Conservation (phyloP, 2,888 invertebrate species). For the Machimus atricapillus region DNA sequence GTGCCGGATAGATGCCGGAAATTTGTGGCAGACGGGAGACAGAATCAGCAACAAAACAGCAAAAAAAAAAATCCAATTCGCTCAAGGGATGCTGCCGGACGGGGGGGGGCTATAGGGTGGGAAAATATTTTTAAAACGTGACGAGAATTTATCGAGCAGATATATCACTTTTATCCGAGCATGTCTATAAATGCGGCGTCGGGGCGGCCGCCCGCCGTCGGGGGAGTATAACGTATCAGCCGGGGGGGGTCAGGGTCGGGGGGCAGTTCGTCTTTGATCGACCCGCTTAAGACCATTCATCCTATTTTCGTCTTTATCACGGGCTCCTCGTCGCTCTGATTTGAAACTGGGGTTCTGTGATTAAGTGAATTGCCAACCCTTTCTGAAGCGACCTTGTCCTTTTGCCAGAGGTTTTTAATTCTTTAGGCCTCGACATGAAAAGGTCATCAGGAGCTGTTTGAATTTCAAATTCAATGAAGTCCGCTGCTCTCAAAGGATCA, state of each 20-base stretch:
- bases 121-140: slow-evolving; percentile 60
- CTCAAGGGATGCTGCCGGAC: background rate
- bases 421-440: background rate
- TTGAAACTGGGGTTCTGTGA: background rate
- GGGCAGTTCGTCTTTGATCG: slow-evolving; percentile 11
- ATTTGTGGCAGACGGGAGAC: slow-evolving; percentile 44
- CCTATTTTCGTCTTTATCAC: slow-evolving; percentile 15
- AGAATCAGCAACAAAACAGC: slow-evolving; percentile 38
- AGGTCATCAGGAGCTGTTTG: background rate
- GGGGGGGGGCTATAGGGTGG: slow-evolving; percentile 51
- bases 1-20: slow-evolving; percentile 42
- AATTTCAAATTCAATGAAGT: background rate
- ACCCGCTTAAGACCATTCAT: slow-evolving; percentile 14
- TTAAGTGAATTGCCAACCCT: slow-evolving; percentile 32
- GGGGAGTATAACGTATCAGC: slow-evolving; percentile 9
- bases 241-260: background rate
- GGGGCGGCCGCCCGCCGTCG: background rate
- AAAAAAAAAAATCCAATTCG: background rate
- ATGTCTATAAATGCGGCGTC: slow-evolving; percentile 40
- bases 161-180: slow-evolving; percentile 40
- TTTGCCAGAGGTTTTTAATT: background rate
- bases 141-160: slow-evolving; percentile 57
- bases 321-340: slow-evolving; percentile 2
- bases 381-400: background rate
- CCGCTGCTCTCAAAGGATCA: background rate